Evolutionary conservation across 2,113 vertebrate genomes (phyloP), one percentile per base, ranked within the genome.

Genomic region (Tapirus terrestris): DNA sequence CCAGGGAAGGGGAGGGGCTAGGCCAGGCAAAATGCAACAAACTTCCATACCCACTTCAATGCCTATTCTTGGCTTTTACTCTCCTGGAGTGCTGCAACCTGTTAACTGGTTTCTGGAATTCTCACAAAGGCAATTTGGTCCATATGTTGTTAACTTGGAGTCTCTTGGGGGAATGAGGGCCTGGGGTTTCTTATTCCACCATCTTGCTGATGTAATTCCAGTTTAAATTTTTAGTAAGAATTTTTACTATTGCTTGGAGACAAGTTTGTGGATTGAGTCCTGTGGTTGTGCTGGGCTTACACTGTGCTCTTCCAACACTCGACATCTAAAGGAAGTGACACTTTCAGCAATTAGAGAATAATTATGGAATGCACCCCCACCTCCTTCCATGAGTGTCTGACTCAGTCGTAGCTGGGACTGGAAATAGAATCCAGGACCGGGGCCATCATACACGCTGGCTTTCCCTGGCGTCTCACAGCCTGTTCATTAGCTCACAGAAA

Each of bases 161-260:
- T 89, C 53, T 79, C 51, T 4, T 43, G 3, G 33, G 56, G 27
- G 5, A 67, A 89, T 4, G 6, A 65, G 29, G 51, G 21, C 33
- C 56, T 56, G 1, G 21, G 18, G 65, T 36, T 84, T 94, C 39
- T 89, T 79, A 84, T 67, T 81, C 58, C 5, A 45, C 53, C 25
- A 25, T 85, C 67, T 83, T 92, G 16, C 61, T 91, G 53, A n/a
- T 9, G 5, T 87, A 67, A 56, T 7, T 91, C 70, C 14, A 77
- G 63, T 86, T 94, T 86, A 65, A 33, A 87, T 86, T 94, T 92
- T 80, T 77, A n/a, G 63, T 68, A 80, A 84, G 70, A 84, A 63
- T 36, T 90, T 84, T 83, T 91, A 8, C 33, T 75, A 1, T 73
- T 29, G n/a, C 79, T 70, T 68, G 68, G 51, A 56, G 36, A 94